Percentiles rank a stretch among this genome's conserved stretches.
These are phyloP conservation scores for Microcebus lehilahytsara DNA, from an alignment of 2,113 vertebrate genomes.

Conservation along the genomic window DNA sequence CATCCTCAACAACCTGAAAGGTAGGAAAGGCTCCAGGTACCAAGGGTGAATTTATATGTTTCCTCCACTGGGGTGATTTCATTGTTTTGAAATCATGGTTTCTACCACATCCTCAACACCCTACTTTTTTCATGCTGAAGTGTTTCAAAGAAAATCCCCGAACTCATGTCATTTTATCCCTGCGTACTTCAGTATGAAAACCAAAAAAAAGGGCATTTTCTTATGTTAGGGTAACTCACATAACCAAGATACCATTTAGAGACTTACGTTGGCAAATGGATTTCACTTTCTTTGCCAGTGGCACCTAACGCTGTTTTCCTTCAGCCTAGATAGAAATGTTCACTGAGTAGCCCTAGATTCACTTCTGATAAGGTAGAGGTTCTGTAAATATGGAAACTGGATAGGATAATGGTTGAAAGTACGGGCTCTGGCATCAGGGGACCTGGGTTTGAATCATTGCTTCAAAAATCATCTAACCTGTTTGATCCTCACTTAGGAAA, in stretches of 20 bases:
- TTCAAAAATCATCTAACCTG: not conserved
- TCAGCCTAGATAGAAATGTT: not conserved
- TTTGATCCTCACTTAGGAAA: not conserved
- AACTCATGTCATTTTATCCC: not conserved
- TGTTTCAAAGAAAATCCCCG: not conserved
- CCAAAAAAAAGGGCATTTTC: not conserved
- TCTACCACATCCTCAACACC: not conserved
- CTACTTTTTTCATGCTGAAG: not conserved
- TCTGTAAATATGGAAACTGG: not conserved
- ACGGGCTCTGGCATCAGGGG: not conserved
- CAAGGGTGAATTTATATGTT: fast-evolving
- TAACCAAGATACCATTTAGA: not conserved
- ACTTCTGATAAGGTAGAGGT: not conserved
- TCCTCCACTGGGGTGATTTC: not conserved
- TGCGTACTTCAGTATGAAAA: not conserved
- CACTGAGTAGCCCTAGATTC: not conserved
- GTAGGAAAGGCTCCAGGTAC: constrained; percentile 75
- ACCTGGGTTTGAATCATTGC: not conserved
- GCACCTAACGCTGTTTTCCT: not conserved
- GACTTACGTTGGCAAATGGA: not conserved
- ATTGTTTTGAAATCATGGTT: not conserved
- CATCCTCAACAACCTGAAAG: constrained; percentile 94
- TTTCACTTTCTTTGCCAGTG: not conserved
- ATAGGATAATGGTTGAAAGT: not conserved
- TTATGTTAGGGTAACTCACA: not conserved